Evolutionary conservation across 1,140 invertebrate genomes (phyloP), one percentile per base, ranked within the genome.

Genomic region (Magallana angulata): DNA sequence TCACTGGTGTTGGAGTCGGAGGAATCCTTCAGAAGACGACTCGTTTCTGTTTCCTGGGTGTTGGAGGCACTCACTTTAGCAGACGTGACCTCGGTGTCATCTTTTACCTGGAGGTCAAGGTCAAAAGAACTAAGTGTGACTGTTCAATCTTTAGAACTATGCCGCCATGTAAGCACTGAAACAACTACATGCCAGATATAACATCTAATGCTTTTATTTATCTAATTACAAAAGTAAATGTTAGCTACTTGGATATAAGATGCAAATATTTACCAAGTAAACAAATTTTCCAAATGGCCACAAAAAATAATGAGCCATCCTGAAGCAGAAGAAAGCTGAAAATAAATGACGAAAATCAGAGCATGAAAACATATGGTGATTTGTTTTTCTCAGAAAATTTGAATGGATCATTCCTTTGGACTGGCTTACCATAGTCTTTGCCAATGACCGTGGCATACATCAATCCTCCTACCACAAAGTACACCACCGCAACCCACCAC

Each of bases 241-340:
- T 48, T 48, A 48, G 36, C 36, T 48, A 48, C 36, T 48, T 48
- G 36, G 36, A 48, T 48, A 48, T 48, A 48, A 48, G 36, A 48
- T 48, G 36, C 36, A 48, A 48, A 30, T 84, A 90, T 87, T 88
- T 89, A 94, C 93, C 90, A 93, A 83, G 62, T 93, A 91, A 7
- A 94, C 90, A 93, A 93, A 94, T 82, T 93, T 94, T 36, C 93
- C 93, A 93, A 94, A 94, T 16, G 94, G 94, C 94, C 94, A 94
- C 0, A 94, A 84, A 85, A 93, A 94, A 88, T 94, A 94, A 30
- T 82, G 85, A 11, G 92, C 91, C 93, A 94, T 91, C 62, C 87
- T 91, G 87, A 89, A 90, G 83, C 94, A 93, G 80, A 92, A 93
- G 6, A 82, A 81, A 16, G 89, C 93, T 94, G 89, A 36, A 91